A percentile compares a stretch with the other conserved stretches of the same genome.
These are phyloP conservation scores for Penaeus vannamei DNA, from an alignment of 1,140 invertebrate genomes.

Conservation along the genomic window DNA sequence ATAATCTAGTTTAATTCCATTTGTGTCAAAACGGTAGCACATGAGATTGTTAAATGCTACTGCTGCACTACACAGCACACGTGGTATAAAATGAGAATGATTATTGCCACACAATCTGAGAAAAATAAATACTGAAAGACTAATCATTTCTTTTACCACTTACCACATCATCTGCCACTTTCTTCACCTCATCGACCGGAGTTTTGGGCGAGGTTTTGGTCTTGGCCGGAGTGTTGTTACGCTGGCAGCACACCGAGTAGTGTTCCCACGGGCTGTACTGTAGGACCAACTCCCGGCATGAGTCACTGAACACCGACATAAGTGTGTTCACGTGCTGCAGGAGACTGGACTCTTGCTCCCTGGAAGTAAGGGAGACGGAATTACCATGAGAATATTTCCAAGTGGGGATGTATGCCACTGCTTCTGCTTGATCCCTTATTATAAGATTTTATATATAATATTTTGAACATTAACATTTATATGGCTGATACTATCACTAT, in stretches of 20 bases:
- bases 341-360: slow-evolving; percentile 16
- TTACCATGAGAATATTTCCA: not conserved
- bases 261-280: slow-evolving; percentile 59
- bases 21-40: too few species aligned
- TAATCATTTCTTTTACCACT: not conserved
- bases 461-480: too few species aligned
- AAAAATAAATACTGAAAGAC: too few species aligned
- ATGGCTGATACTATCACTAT: too few species aligned
- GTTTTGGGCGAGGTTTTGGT: not conserved
- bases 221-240: slow-evolving; percentile 19
- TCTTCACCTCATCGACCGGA: not conserved
- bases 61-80: too few species aligned
- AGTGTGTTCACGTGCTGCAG: slow-evolving; percentile 57
- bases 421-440: too few species aligned
- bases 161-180: not conserved
- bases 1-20: too few species aligned
- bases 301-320: slow-evolving; percentile 57
- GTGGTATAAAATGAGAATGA: too few species aligned
- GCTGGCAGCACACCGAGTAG: slow-evolving; percentile 46
- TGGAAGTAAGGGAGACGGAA: not conserved
- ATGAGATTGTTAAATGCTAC: too few species aligned
- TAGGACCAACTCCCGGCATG: slow-evolving; percentile 50
- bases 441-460: too few species aligned
- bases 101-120: too few species aligned
- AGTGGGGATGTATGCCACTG: too few species aligned